These are phyloP conservation scores for Autographa pulchrina DNA, from an alignment of 2,888 invertebrate genomes.

Conservation along the genomic window DNA sequence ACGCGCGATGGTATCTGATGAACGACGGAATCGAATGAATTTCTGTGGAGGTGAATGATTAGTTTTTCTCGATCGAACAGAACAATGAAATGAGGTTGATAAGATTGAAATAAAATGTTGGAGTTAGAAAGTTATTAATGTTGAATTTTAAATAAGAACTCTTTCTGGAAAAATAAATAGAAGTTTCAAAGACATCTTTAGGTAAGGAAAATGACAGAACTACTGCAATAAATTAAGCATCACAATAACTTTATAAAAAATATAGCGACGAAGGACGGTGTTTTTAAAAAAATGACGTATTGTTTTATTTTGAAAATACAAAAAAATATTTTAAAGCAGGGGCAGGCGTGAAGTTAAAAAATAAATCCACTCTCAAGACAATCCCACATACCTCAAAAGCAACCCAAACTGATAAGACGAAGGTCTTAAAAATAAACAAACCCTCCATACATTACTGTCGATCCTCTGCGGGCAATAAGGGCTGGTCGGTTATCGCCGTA, in stretches of 20 bases:
- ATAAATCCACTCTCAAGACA: slow-evolving; percentile 10
- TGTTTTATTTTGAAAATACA: no score
- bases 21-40: slow-evolving; percentile 66
- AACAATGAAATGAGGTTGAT: slow-evolving; percentile 46
- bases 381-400: slow-evolving; percentile 5
- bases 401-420: slow-evolving; percentile 8
- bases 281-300: no score
- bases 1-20: slow-evolving; percentile 60
- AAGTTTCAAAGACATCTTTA: not conserved
- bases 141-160: slow-evolving; percentile 25
- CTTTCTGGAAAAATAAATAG: not conserved
- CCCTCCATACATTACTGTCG: slow-evolving; percentile 26
- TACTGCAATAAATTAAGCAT: no score
- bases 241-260: no score
- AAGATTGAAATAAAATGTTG: slow-evolving; percentile 42
- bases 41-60: slow-evolving; percentile 55
- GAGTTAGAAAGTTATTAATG: slow-evolving; percentile 22
- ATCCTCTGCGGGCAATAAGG: slow-evolving; percentile 37
- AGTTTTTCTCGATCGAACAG: slow-evolving; percentile 43
- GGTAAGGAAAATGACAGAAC: not conserved
- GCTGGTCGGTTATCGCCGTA: slow-evolving; percentile 39
- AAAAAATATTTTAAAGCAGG: no score
- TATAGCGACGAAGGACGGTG: no score
- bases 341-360: no score
- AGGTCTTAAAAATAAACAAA: slow-evolving; percentile 30